These are phyloP conservation scores for Syncerus caffer DNA, from an alignment of 2,797 vertebrate species.

Conservation along the genomic window DNA sequence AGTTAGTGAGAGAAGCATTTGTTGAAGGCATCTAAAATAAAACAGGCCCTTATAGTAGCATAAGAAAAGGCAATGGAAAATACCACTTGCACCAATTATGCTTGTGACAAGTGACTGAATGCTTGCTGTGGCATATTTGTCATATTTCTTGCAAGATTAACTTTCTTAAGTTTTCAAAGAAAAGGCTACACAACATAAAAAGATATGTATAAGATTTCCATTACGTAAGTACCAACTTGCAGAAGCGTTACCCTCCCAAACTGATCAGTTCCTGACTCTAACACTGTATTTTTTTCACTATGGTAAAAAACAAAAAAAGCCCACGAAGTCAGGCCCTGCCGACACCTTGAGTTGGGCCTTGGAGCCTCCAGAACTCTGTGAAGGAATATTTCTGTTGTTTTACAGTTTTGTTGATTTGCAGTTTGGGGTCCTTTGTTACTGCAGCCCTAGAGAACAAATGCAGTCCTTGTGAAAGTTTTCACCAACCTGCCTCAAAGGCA, in stretches of 20 bases:
- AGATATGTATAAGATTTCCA: not conserved
- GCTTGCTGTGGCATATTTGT: not conserved
- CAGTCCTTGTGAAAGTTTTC: not conserved
- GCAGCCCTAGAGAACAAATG: not conserved
- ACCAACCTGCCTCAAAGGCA: not conserved
- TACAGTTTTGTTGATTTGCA: not conserved
- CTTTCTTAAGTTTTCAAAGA: slow-evolving; percentile 10
- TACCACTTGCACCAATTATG: not conserved
- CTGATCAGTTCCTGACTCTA: not conserved
- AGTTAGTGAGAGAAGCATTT: slow-evolving; percentile 50
- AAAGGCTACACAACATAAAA: not conserved
- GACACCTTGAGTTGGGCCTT: not conserved
- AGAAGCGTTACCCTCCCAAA: not conserved
- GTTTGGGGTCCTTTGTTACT: not conserved
- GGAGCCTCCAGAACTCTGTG: not conserved
- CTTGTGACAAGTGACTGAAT: slow-evolving; percentile 38
- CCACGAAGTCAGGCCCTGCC: not conserved
- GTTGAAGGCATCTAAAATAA: not conserved
- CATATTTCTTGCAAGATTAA: not conserved
- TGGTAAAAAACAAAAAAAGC: not conserved
- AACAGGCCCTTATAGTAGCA: not conserved
- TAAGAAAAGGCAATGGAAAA: not conserved
- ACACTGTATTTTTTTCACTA: not conserved
- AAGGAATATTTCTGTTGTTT: not conserved
- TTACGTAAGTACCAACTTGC: not conserved